Base-by-base conservation (phyloP, 2,797 vertebrate species). In the Halcyon chelicuti region DNA sequence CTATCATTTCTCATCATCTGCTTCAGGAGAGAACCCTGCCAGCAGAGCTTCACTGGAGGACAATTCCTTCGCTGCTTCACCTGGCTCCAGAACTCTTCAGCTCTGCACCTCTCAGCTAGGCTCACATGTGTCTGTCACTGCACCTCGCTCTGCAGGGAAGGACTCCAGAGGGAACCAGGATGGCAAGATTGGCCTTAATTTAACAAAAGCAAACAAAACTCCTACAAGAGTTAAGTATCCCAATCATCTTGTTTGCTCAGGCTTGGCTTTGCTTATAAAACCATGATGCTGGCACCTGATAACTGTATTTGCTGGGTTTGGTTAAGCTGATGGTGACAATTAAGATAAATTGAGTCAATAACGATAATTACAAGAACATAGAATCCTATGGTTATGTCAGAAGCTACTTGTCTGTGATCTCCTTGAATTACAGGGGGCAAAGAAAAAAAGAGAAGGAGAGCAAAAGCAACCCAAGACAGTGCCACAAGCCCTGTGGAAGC, bases 311-410 rank as follows among this genome's bases (percentile, higher is more conserved):
- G 77, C 87, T 54, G 72, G 67, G 22, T 10, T 78, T 90, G 82
- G 71, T 72, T 15, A 67, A 77, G 47, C 82, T 67, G 65, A 90
- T 42, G 78, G 93, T 57, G 33, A 63, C 89, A 96, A 95, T 94
- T 95, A 95, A 92, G 94, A 93, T 94, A 95, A 92, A 29, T 10
- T 84, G 91, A 87, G 71, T 86, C 94, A 94, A 93, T 86, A 93
- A n/a, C 6, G 19, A 35, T 6, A 65, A 91, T 91, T 55, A 80
- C 57, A 90, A 57, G 54, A 87, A 85, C 72, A 83, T 35, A 49
- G 72, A 79, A 79, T 35, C 25, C 47, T 67, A 5, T 49, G 49
- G 40, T 23, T 87, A 25, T 12, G 60, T 7, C 5, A 83, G 42
- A 84, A 47, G 25, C 26, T 51, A 80, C 75, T 76, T 68, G 39